phyloP scores from a whole-genome alignment of 2,113 vertebrate genomes.

The Pavo muticus region DNA sequence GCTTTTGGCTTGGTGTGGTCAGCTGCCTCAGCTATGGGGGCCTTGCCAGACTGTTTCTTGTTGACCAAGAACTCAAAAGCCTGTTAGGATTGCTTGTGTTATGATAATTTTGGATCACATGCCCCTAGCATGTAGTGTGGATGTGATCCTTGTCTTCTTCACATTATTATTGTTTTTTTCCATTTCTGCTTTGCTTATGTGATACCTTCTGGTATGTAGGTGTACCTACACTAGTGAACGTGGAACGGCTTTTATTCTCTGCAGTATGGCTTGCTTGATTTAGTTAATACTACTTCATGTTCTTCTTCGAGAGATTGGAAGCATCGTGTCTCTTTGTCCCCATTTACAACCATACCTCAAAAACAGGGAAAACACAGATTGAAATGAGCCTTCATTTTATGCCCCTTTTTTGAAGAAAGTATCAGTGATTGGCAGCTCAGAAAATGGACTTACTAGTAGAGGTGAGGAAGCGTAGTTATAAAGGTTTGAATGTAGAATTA shows the following conservation, averaged over 20 bases:
- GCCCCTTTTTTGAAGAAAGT: not conserved
- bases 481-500: conserved; percentile 14
- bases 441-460: not conserved
- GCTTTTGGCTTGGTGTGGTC: not conserved
- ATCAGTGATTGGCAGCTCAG: not conserved
- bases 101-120: not conserved
- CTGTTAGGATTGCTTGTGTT: not conserved
- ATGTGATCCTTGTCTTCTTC: not conserved
- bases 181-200: not conserved
- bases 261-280: not conserved
- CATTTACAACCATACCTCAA: not conserved
- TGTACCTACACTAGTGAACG: not conserved
- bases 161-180: not conserved
- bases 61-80: not conserved
- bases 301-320: not conserved
- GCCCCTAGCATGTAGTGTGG: not conserved
- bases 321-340: not conserved
- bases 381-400: not conserved
- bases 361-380: not conserved
- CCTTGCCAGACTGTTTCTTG: not conserved
- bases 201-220: not conserved
- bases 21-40: not conserved
- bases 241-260: not conserved
- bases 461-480: not conserved
- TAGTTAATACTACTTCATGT: not conserved